Percentiles rank a stretch among this genome's conserved stretches.
Conservation (phyloP, 2,113 vertebrate genomes). For the Pituophis catenifer region DNA sequence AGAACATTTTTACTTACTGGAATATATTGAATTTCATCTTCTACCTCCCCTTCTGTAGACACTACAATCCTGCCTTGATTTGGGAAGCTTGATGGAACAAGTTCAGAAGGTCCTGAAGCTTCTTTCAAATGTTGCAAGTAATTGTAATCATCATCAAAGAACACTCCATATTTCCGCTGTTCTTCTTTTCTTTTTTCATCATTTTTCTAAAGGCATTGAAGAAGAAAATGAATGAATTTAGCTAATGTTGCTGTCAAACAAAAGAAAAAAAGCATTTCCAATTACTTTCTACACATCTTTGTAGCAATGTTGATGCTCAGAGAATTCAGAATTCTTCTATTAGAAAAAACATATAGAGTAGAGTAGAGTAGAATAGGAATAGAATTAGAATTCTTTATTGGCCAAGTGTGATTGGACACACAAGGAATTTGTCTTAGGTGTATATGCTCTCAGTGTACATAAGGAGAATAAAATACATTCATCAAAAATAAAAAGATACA, state of each 20-base stretch:
- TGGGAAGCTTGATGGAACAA: conserved; percentile 67
- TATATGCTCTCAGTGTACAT: too few relatives aligned
- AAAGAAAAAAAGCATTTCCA: not conserved
- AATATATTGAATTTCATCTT: conserved; percentile 53
- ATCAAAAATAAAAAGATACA: too few relatives aligned
- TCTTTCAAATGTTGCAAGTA: conserved; percentile 96
- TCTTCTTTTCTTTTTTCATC: conserved; percentile 81
- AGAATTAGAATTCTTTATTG: too few relatives aligned
- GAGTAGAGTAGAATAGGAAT: too few relatives aligned
- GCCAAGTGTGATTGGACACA: too few relatives aligned
- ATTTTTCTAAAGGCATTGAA: conserved; percentile 49
- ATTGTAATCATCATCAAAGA: conserved; percentile 95
- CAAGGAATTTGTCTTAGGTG: too few relatives aligned
- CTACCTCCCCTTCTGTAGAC: conserved; percentile 56
- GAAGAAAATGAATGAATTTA: not conserved
- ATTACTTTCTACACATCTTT: not conserved
- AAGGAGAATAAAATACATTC: too few relatives aligned
- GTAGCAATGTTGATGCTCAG: not conserved
- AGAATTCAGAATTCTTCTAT: not conserved
- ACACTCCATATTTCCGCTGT: conserved; percentile 88
- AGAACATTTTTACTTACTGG: conserved; percentile 67
- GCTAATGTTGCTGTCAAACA: not conserved
- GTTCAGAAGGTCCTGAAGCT: conserved; percentile 70
- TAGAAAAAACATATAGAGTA: not conserved
- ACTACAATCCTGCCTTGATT: conserved; percentile 30